Evolutionary conservation across 2,888 invertebrate genomes (phyloP).

Genomic region (Azorinus chamasolen): DNA sequence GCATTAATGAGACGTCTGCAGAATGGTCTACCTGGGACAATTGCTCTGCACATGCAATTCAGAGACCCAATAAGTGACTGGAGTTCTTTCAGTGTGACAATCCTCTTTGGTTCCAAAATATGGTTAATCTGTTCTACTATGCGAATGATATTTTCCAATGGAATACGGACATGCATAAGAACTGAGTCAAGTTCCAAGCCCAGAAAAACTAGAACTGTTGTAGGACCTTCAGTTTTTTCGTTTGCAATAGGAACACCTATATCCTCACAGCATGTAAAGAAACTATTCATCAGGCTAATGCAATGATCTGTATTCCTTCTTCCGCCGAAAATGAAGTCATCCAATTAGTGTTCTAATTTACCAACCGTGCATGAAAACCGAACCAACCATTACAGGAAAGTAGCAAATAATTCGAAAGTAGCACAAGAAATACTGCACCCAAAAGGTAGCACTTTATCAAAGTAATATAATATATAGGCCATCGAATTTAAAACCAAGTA

Average conservation of each 20-base stretch:
- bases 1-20: too few species aligned
- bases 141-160: slow-evolving; percentile 8
- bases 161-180: slow-evolving; percentile 10
- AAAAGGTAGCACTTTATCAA: too few species aligned
- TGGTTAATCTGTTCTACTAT: slow-evolving; percentile 1
- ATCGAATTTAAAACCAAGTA: too few species aligned
- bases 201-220: too few species aligned
- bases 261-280: slow-evolving; percentile 1
- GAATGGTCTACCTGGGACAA: too few species aligned
- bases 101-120: background rate
- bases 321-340: slow-evolving; percentile 40
- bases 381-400: slow-evolving; percentile 5
- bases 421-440: too few species aligned
- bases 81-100: slow-evolving; percentile 6
- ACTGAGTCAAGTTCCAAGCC: too few species aligned
- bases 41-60: slow-evolving; percentile 43
- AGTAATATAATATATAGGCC: too few species aligned
- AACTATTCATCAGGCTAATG: background rate
- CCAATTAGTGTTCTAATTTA: slow-evolving; percentile 24
- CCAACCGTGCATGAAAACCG: background rate
- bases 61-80: slow-evolving; percentile 13
- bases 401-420: too few species aligned
- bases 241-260: slow-evolving; percentile 31
- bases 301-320: too few species aligned
- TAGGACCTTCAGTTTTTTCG: slow-evolving; percentile 43